phyloP scores from a whole-genome alignment of 2,888 invertebrate genomes.

The Hartigia nigra region DNA sequence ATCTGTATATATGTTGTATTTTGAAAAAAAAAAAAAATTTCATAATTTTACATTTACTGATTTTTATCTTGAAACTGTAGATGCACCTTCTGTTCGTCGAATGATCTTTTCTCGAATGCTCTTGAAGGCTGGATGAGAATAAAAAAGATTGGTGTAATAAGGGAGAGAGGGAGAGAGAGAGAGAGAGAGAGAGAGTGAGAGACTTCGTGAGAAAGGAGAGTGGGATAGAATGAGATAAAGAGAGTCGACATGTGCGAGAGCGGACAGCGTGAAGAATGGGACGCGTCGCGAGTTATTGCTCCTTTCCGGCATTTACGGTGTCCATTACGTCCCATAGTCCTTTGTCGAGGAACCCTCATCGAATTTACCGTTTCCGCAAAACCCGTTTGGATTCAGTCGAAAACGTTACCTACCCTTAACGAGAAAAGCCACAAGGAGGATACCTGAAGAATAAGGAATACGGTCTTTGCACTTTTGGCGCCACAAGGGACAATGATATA shows the following conservation, averaged over 20 bases:
- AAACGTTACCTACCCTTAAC: slow-evolving; percentile 21
- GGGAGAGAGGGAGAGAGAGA: background rate
- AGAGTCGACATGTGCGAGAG: slow-evolving; percentile 36
- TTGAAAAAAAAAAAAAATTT: background rate
- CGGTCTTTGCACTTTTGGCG: background rate
- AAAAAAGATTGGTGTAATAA: background rate
- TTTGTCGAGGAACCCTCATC: slow-evolving; percentile 23
- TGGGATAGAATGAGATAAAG: background rate
- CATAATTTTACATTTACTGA: background rate
- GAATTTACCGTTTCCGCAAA: background rate
- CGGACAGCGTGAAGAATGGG: slow-evolving; percentile 42
- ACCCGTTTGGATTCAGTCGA: background rate
- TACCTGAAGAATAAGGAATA: background rate
- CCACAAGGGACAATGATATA: background rate
- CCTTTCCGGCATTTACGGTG: slow-evolving; percentile 58
- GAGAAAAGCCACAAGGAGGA: slow-evolving; percentile 4
- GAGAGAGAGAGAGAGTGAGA: background rate
- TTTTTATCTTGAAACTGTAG: background rate
- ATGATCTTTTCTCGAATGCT: background rate
- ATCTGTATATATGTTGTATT: background rate
- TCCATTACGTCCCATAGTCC: slow-evolving; percentile 48
- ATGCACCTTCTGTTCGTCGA: background rate
- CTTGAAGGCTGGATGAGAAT: background rate
- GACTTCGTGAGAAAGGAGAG: background rate
- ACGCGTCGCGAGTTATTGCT: slow-evolving; percentile 53